Evolutionary conservation across 2,888 invertebrate species (phyloP).

Genomic region (Scaptomyza caliginosa): DNA sequence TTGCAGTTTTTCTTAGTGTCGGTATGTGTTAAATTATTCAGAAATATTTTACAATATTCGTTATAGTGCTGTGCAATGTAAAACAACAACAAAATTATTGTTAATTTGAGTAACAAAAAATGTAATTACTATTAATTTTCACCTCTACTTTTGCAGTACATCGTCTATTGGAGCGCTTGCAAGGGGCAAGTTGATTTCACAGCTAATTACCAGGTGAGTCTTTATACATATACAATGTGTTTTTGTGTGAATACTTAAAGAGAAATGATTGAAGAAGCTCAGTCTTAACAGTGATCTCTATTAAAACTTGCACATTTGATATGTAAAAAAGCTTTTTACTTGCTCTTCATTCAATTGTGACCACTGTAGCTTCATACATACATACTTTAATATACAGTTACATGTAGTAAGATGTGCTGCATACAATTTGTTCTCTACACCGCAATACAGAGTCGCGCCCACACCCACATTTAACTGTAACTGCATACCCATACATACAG

Average conservation of each 20-base stretch:
- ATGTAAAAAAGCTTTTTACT: too few species aligned
- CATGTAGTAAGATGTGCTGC: slow-evolving; percentile 8
- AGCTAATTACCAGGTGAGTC: slow-evolving; percentile 40
- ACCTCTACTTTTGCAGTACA: slow-evolving; percentile 19
- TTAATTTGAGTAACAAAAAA: neutral
- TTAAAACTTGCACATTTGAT: too few species aligned
- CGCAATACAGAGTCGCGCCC: slow-evolving; percentile 46
- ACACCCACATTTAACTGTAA: slow-evolving; percentile 32
- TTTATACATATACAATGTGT: neutral
- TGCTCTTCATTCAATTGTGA: neutral
- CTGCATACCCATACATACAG: slow-evolving; percentile 6
- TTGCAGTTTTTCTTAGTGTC: neutral
- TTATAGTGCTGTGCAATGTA: neutral
- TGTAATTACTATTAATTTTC: neutral
- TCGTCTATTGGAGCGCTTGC: slow-evolving; percentile 28
- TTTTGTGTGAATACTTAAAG: neutral
- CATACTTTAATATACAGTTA: neutral
- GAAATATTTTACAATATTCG: neutral
- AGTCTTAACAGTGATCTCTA: neutral
- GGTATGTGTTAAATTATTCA: neutral
- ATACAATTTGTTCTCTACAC: slow-evolving; percentile 59
- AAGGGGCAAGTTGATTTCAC: slow-evolving; percentile 28
- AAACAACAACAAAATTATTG: neutral
- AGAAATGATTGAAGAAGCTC: neutral
- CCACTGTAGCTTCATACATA: neutral